Evolutionary conservation across 37 sponge, comb jelly and placozoan species (phyloP), one percentile per base, ranked within the genome.

Genomic region (Petrosia ficiformis): DNA sequence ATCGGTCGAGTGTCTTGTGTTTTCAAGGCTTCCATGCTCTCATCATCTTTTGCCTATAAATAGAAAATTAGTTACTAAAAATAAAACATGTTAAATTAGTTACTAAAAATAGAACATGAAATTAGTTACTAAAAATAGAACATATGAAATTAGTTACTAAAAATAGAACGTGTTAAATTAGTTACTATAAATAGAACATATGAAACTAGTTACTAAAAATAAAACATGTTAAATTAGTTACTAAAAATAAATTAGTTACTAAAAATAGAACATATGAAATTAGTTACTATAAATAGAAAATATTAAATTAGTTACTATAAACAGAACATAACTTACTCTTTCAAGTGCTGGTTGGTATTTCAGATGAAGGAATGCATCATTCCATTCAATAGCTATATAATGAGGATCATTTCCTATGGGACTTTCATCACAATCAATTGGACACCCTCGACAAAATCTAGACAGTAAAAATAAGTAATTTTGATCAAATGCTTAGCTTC

Each of bases 331-430:
- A 33, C 90, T 57, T 61, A 97, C 97, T 70, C 79, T 88, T 57
- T 94, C 95, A 52, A 82, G 87, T 2, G 87, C 65, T 24, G 42
- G 74, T 64, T 92, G 99, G 84, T 96, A 93, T 65, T 93, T 86
- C 57, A 99, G 93, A 63, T 95, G 94, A 3, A 93, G 83, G 1
- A 78, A 75, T 2, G 82, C 86, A 24, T 82, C 61, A 33, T 96
- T 92, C 99, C 99, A 99, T 84, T 99, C 99, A 68, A 99, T 87
- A 42, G 92, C 97, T 2, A 93, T 71, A 64, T 89, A 95, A 8
- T 57, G 31, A 26, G 63, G 63, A 61, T 61, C 28, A 34, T 30
- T 58, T 14, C 78, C 76, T 44, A 93, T 44, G 4, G 32, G 32
- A 37, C 36, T 43, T 2, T 86, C 88, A 31, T 89, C 73, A 72